Evolutionary conservation across 2,888 invertebrate species (phyloP).

Genomic region (Eristalinus aeneus): DNA sequence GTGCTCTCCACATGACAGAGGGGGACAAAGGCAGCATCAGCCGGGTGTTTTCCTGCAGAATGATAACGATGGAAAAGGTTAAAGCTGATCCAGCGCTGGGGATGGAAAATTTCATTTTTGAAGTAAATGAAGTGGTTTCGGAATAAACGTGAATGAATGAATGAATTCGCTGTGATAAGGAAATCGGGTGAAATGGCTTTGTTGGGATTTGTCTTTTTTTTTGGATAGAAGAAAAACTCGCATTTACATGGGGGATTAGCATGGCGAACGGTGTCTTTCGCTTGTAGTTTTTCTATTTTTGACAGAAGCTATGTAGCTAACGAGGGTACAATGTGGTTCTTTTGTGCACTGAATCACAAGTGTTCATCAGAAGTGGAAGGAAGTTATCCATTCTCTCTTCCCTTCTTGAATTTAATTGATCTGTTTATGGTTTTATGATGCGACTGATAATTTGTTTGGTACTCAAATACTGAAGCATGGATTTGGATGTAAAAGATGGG

Average conservation of each 20-base stretch:
- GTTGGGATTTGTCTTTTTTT: neutral
- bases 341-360: too few relatives aligned
- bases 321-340: neutral
- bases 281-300: constrained; percentile 1
- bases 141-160: constrained; percentile 44
- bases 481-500: too few relatives aligned
- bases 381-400: too few relatives aligned
- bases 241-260: constrained; percentile 6
- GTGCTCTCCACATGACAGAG: constrained; percentile 1
- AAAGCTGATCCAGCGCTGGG: constrained; percentile 1
- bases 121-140: constrained; percentile 58
- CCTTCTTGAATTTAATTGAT: too few relatives aligned
- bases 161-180: constrained; percentile 53
- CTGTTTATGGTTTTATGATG: too few relatives aligned
- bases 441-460: too few relatives aligned
- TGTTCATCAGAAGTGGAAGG: too few relatives aligned
- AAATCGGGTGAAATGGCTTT: constrained; percentile 43
- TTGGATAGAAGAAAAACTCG: constrained; percentile 1
- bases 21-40: neutral
- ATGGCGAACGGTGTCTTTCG: neutral
- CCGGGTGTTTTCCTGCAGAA: constrained; percentile 4
- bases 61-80: constrained; percentile 17
- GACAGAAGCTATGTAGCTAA: neutral
- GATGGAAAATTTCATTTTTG: constrained; percentile 40
- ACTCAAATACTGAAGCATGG: too few relatives aligned